phyloP scores from a whole-genome alignment of 2,113 vertebrate genomes.

The Odocoileus virginianus region DNA sequence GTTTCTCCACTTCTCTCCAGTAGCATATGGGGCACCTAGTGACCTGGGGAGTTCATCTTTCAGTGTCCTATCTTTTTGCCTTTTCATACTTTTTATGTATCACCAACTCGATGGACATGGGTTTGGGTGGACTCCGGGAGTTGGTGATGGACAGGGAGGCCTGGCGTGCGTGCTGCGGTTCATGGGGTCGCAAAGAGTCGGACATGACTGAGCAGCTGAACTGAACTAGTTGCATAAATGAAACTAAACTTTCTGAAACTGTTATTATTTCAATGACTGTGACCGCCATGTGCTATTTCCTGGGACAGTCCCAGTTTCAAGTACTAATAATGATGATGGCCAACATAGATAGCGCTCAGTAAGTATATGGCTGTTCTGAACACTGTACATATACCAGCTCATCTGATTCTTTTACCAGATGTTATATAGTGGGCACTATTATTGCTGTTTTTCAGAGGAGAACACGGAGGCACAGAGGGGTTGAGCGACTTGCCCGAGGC shows the following conservation, averaged over 20 bases:
- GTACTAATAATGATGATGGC: background rate
- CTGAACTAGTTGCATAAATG: background rate
- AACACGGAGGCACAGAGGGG: background rate
- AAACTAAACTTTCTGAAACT: background rate
- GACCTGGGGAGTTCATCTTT: too few relatives aligned
- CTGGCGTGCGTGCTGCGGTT: too few relatives aligned
- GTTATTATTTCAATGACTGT: background rate
- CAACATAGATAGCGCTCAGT: background rate
- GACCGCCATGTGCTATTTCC: background rate
- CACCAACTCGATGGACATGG: too few relatives aligned
- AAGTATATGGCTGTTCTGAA: background rate
- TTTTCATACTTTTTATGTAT: too few relatives aligned
- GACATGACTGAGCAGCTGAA: too few relatives aligned
- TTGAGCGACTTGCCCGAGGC: background rate
- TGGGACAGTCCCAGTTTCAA: background rate
- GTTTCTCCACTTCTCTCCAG: too few relatives aligned
- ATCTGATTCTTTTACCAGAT: background rate
- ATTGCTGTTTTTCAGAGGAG: background rate
- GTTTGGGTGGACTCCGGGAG: too few relatives aligned
- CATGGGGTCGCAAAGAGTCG: too few relatives aligned
- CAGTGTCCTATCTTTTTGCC: too few relatives aligned
- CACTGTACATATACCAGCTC: background rate
- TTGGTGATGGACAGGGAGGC: too few relatives aligned
- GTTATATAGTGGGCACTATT: background rate
- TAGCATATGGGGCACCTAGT: too few relatives aligned